These are phyloP conservation scores for Chymomyza costata DNA, from an alignment of 1,140 invertebrate genomes.

Conservation along the genomic window DNA sequence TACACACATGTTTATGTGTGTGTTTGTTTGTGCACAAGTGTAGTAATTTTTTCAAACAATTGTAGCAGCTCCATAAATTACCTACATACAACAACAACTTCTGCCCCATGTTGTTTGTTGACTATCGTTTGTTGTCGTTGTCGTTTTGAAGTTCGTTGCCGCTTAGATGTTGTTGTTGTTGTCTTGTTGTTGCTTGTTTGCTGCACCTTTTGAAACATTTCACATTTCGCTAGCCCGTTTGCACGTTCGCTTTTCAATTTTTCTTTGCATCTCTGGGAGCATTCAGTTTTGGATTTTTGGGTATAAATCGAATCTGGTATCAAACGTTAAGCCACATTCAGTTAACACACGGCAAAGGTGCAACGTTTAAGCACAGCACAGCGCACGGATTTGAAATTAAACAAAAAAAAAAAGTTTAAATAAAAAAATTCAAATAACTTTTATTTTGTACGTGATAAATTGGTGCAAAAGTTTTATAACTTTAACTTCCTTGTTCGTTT, in stretches of 20 bases:
- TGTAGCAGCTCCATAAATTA: slow-evolving; percentile 30
- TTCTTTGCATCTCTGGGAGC: slow-evolving; percentile 3
- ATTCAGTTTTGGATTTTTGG: slow-evolving; percentile 23
- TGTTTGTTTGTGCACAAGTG: slow-evolving; percentile 34
- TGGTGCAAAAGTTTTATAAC: background rate
- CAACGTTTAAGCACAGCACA: slow-evolving; percentile 15
- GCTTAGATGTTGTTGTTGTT: slow-evolving; percentile 25
- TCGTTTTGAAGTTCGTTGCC: slow-evolving; percentile 66
- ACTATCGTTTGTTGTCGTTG: slow-evolving; percentile 11
- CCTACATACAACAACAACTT: slow-evolving; percentile 13
- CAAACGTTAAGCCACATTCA: slow-evolving; percentile 61
- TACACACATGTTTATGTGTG: too few relatives aligned
- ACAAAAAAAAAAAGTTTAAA: slow-evolving; percentile 7
- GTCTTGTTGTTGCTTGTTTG: slow-evolving; percentile 11
- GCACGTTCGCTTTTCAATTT: slow-evolving; percentile 7
- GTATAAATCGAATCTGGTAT: slow-evolving; percentile 75
- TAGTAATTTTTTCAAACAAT: slow-evolving; percentile 19
- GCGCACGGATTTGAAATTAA: background rate
- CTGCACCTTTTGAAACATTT: slow-evolving; percentile 38
- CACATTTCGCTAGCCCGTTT: slow-evolving; percentile 21
- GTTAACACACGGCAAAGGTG: slow-evolving; percentile 40
- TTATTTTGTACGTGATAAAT: slow-evolving; percentile 1
- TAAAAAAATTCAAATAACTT: slow-evolving; percentile 2
- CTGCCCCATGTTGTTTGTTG: slow-evolving; percentile 23
- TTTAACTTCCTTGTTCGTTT: slow-evolving; percentile 7